Conservation (phyloP, 2,888 invertebrate species). For the Julus scanicus region DNA sequence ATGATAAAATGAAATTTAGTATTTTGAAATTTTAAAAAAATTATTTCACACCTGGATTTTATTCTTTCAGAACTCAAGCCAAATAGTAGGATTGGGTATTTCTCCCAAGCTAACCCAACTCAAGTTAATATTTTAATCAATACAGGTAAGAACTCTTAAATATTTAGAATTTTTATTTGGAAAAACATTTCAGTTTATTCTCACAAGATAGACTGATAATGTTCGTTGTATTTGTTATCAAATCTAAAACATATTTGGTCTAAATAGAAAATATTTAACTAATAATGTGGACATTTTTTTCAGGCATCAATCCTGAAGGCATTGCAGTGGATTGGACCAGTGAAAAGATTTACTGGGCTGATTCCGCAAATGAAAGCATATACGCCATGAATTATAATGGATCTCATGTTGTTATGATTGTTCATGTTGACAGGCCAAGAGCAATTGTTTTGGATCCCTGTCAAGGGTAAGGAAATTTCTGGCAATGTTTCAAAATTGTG, state of each 20-base stretch:
- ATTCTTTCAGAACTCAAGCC: conserved; percentile 81
- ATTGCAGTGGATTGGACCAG: conserved; percentile 98
- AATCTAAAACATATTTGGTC: too few relatives aligned
- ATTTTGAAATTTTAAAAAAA: not conserved
- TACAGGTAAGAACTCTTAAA: conserved; percentile 57
- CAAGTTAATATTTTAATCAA: conserved; percentile 60
- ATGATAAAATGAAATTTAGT: not conserved
- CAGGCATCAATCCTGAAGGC: conserved; percentile 89
- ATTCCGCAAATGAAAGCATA: conserved; percentile 92
- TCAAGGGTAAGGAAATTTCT: conserved; percentile 73
- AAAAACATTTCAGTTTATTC: not conserved
- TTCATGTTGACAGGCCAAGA: conserved; percentile 89
- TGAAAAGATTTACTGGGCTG: conserved; percentile 97
- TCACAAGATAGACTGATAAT: conserved; percentile 73
- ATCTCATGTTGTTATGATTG: conserved; percentile 87
- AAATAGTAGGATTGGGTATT: conserved; percentile 87
- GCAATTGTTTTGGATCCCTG: conserved; percentile 98
- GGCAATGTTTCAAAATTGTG: not conserved
- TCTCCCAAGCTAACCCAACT: conserved; percentile 78
- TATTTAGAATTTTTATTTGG: too few relatives aligned
- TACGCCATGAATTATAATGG: conserved; percentile 95
- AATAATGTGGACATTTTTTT: too few relatives aligned
- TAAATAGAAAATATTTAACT: too few relatives aligned
- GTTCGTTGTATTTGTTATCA: too few relatives aligned
- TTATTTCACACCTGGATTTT: too few relatives aligned